Conservation (phyloP, 2,113 vertebrate species). For the Leucosticte australis region DNA sequence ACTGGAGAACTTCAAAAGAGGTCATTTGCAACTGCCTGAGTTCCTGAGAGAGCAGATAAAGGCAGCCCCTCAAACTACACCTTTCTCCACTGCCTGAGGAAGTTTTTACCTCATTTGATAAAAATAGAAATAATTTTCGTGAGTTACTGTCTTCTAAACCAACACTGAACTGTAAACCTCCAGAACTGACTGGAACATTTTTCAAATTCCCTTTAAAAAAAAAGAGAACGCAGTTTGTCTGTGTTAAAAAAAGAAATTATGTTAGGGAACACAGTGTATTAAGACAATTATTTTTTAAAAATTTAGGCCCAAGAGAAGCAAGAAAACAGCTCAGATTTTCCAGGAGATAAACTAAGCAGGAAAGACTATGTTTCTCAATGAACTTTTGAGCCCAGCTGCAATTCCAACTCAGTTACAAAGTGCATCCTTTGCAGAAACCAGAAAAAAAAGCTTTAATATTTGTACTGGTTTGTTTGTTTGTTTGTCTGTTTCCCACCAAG, state of each 20-base stretch:
- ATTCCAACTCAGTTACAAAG: background rate
- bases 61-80: background rate
- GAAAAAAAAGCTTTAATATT: background rate
- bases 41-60: background rate
- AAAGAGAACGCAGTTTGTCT: background rate
- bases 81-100: background rate
- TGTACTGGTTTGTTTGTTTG: background rate
- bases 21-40: background rate
- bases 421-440: background rate
- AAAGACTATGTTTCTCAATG: background rate
- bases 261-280: background rate
- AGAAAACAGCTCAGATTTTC: background rate
- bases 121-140: background rate
- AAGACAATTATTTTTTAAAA: background rate
- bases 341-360: background rate
- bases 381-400: background rate
- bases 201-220: background rate
- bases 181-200: background rate
- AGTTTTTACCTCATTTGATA: background rate
- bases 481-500: background rate
- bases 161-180: background rate
- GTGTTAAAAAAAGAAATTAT: background rate
- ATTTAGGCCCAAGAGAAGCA: background rate
- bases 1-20: background rate
- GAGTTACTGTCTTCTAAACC: background rate